A percentile compares a stretch with the other conserved stretches of the same genome.
These are phyloP conservation scores for Syrrhaptes paradoxus DNA, from an alignment of 2,113 vertebrate species.

Conservation along the genomic window DNA sequence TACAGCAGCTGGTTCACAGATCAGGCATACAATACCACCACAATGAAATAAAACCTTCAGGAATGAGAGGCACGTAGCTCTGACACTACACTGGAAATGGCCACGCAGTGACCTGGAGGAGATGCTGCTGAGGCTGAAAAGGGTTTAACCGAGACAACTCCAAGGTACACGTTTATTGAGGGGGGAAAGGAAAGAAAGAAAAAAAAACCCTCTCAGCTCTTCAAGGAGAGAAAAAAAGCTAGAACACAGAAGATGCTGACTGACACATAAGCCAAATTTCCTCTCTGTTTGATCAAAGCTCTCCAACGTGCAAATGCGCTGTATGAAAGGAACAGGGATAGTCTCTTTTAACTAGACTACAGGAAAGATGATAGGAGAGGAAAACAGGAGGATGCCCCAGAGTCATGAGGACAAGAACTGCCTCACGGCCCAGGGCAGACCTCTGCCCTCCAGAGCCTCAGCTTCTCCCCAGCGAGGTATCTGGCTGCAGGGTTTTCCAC, in stretches of 20 bases:
- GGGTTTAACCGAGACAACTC: not conserved
- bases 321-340: not conserved
- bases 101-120: not conserved
- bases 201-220: not conserved
- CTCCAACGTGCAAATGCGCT: accelerated
- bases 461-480: not conserved
- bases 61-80: accelerated
- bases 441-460: not conserved
- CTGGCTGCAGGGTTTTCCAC: not conserved
- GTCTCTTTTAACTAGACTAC: not conserved
- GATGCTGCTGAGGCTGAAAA: not conserved
- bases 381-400: not conserved
- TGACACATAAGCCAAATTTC: not conserved
- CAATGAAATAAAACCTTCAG: not conserved
- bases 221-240: not conserved
- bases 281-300: not conserved
- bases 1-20: not conserved
- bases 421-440: not conserved
- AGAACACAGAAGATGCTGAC: not conserved
- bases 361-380: not conserved
- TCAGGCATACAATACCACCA: not conserved
- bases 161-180: not conserved
- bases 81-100: not conserved
- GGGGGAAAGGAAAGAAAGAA: not conserved
- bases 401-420: not conserved